A percentile compares a stretch with the other conserved stretches of the same genome.
Conservation (phyloP, 2,113 vertebrate species). For the Neotoma lepida region DNA sequence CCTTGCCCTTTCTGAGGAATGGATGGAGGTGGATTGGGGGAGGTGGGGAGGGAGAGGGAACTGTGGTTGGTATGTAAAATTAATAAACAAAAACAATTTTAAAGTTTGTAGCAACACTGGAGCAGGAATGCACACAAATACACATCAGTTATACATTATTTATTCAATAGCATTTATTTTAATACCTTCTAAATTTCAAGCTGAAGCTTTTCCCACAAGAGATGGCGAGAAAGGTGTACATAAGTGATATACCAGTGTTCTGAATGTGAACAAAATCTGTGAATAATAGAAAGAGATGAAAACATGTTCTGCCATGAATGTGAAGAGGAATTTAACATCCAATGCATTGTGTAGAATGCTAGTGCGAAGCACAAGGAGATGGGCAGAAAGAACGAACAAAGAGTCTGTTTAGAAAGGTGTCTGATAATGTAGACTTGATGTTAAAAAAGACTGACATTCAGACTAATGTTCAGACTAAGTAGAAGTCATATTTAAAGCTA, state of each 20-base stretch:
- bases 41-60: no score
- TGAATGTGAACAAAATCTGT: neutral
- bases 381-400: neutral
- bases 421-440: neutral
- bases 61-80: no score
- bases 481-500: neutral
- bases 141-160: neutral
- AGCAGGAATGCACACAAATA: neutral
- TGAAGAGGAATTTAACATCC: neutral
- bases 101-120: neutral
- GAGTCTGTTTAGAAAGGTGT: neutral
- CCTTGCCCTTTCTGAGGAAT: no score
- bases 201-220: neutral
- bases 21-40: no score
- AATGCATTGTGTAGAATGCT: neutral
- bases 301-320: neutral
- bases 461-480: neutral
- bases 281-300: neutral
- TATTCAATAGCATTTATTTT: neutral
- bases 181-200: neutral
- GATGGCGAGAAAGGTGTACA: rapidly evolving
- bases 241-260: neutral
- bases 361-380: no score
- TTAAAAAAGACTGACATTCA: neutral
- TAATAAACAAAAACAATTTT: no score